Percentiles rank a stretch among this genome's conserved stretches.
Evolutionary conservation across 2,113 vertebrate genomes (phyloP).

Genomic region (Scomber japonicus): DNA sequence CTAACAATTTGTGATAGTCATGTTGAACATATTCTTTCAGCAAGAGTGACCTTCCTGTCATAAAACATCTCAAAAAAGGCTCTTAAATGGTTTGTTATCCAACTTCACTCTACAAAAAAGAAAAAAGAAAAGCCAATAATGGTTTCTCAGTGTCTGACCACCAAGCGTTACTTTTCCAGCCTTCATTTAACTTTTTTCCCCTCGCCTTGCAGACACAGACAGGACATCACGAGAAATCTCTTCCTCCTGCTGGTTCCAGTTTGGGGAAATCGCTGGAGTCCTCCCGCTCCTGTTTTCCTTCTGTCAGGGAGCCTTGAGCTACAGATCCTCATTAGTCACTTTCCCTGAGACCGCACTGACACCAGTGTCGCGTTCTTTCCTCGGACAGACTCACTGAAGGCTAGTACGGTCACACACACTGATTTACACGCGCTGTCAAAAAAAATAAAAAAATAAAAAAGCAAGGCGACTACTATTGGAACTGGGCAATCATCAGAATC

Average conservation of each 20-base stretch:
- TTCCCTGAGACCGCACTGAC: conserved; percentile 57
- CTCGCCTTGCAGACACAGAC: conserved; percentile 36
- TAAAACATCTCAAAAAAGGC: background rate
- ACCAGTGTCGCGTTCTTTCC: conserved; percentile 26
- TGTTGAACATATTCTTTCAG: background rate
- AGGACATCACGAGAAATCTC: conserved; percentile 43
- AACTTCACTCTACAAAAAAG: background rate
- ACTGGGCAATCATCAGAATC: conserved; percentile 62
- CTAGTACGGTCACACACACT: conserved; percentile 53
- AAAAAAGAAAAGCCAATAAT: background rate
- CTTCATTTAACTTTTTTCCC: conserved; percentile 44
- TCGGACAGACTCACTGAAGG: conserved; percentile 53
- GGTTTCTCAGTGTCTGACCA: conserved; percentile 22
- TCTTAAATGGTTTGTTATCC: conserved; percentile 19
- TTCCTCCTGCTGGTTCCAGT: conserved; percentile 54
- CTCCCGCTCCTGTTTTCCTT: conserved; percentile 46
- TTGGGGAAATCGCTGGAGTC: conserved; percentile 37
- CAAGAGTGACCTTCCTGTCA: conserved; percentile 46
- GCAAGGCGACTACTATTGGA: conserved; percentile 40
- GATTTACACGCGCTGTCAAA: conserved; percentile 52
- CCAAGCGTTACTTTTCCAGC: conserved; percentile 12
- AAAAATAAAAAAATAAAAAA: background rate
- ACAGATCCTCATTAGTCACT: conserved; percentile 75
- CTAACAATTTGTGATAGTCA: background rate
- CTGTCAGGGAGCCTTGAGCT: conserved; percentile 62